Conservation (phyloP, 92 coral and sea anemone species). For the Umimayanthus kanabou region DNA sequence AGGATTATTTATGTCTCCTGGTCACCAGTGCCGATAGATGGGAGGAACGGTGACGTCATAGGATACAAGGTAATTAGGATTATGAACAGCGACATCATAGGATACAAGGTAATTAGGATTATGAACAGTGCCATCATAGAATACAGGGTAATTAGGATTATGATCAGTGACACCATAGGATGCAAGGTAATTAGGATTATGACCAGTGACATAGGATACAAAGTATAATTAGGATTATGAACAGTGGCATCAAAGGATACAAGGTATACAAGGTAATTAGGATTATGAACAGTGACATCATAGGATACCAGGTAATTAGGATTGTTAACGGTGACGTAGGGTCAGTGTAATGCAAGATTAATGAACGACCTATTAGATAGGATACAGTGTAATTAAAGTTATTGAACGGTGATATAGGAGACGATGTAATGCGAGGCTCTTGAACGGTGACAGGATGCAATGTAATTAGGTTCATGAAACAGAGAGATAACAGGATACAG, state of each 20-base stretch:
- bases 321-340: neutral
- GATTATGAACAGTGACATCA: neutral
- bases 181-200: neutral
- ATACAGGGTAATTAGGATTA: neutral
- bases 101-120: neutral
- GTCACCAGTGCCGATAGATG: conserved; percentile 69
- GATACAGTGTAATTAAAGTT: conserved; percentile 35
- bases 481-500: too few species aligned
- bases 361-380: neutral
- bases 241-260: conserved; percentile 77
- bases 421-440: neutral
- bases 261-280: conserved; percentile 51
- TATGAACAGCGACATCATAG: neutral
- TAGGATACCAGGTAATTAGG: neutral
- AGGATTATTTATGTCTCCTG: conserved; percentile 58
- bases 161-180: neutral
- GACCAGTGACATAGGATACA: neutral
- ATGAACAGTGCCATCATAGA: neutral
- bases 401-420: neutral
- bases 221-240: conserved; percentile 6
- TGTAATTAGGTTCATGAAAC: neutral
- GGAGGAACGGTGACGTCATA: conserved; percentile 72
- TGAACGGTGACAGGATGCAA: neutral
- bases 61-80: conserved; percentile 71
- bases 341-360: too few species aligned